Percentiles rank a stretch among this genome's conserved stretches.
phyloP scores from a whole-genome alignment of 2,113 vertebrate species.

The Sceloporus undulatus region DNA sequence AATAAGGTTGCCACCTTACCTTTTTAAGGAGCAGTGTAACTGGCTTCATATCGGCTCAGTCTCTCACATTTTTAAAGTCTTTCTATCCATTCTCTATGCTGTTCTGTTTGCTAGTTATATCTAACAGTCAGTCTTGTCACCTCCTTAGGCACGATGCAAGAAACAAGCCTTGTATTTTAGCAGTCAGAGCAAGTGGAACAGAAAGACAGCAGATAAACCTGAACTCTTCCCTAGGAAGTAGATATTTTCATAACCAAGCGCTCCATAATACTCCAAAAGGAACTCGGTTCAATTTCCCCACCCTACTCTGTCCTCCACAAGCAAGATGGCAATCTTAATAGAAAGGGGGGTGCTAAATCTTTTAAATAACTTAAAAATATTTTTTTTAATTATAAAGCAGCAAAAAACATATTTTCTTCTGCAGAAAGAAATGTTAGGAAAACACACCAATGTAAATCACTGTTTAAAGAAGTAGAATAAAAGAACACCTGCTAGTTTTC shows the following conservation, averaged over 20 bases:
- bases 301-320: slow-evolving; percentile 52
- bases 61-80: slow-evolving; percentile 57
- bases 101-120: slow-evolving; percentile 48
- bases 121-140: slow-evolving; percentile 51
- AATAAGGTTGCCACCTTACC: slow-evolving; percentile 82
- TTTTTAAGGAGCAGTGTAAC: slow-evolving; percentile 65
- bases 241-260: slow-evolving; percentile 60
- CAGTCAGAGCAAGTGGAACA: slow-evolving; percentile 64
- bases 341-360: slow-evolving; percentile 78
- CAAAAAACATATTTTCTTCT: slow-evolving; percentile 80
- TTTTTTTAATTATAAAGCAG: slow-evolving; percentile 83
- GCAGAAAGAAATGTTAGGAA: slow-evolving; percentile 78
- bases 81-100: slow-evolving; percentile 51
- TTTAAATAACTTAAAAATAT: slow-evolving; percentile 83
- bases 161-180: slow-evolving; percentile 60
- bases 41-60: slow-evolving; percentile 63
- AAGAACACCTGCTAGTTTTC: slow-evolving; percentile 71
- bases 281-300: slow-evolving; percentile 53
- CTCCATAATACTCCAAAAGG: slow-evolving; percentile 62
- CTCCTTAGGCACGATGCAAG: slow-evolving; percentile 63
- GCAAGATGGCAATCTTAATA: slow-evolving; percentile 84
- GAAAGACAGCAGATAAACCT: slow-evolving; percentile 63
- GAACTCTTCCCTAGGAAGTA: slow-evolving; percentile 74
- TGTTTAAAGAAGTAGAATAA: slow-evolving; percentile 44
- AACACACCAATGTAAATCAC: slow-evolving; percentile 75